Base-by-base conservation (phyloP, 2,888 invertebrate genomes). In the Drosophila percnosoma region DNA sequence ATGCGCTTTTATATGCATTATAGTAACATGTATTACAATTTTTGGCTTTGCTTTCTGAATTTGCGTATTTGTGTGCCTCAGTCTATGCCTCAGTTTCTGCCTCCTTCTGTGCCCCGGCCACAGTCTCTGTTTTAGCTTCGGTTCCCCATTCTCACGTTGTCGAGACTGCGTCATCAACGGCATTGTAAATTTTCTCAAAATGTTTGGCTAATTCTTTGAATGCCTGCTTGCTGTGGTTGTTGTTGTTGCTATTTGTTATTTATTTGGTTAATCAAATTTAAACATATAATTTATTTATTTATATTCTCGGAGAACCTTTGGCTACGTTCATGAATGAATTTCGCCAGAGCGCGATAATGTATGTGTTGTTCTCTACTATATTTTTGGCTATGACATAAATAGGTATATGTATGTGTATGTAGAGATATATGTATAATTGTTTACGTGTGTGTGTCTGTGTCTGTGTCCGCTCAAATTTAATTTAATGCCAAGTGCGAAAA, bases 361-460 rank as follows among this genome's bases (percentile, higher is more conserved):
- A 8, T 45, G 45, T 66, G 48, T 59, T 49, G n/a, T 27, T 49
- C 51, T 58, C 31, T 51, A 55, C 36, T 49, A 78, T 87, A 86
- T 87, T 89, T 85, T 85, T 80, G 80, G 83, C 85, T 87, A 89
- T 87, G 85, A 89, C 85, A 83, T 80, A 83, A 87, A 88, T 85
- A 83, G 57, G 18, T 45, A 18, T 24, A 38, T 15, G 40, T 27
- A 27, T 33, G 3, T 33, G 4, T 7, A 45, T 21, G 24, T 24
- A 15, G 7, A 45, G 7, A 45, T 52, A 13, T n/a, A 33, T 55
- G 29, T 21, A 38, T n/a, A 52, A 29, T 48, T 45, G 34, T 48
- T 7, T 42, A 18, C 45, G 34, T 45, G 51, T 65, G 7, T 60
- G 5, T 27, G 15, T 57, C 11, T 60, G 5, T 27, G 15, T 57